Percentiles rank a stretch among this genome's conserved stretches.
phyloP scores from a whole-genome alignment of 2,113 vertebrate species.

The Pica pica region DNA sequence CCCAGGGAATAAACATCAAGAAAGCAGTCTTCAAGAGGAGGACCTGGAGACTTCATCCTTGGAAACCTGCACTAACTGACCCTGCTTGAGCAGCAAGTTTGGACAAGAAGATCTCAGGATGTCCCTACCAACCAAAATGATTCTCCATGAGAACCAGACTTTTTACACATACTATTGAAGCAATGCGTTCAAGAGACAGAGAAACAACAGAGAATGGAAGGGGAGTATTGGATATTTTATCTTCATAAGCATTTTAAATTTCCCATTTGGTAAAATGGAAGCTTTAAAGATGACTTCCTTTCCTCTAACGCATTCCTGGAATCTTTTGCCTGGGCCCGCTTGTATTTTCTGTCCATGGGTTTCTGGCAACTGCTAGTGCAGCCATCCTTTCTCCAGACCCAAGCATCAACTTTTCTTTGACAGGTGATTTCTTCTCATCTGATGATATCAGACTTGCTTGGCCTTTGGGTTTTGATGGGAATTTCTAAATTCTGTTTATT shows the following conservation, averaged over 20 bases:
- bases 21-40: background rate
- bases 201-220: background rate
- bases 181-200: background rate
- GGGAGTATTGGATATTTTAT: background rate
- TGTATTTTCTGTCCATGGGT: background rate
- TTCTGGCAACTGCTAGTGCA: background rate
- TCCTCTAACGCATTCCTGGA: rapidly evolving
- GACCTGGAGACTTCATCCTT: background rate
- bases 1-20: background rate
- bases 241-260: background rate
- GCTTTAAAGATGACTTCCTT: background rate
- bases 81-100: background rate
- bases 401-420: background rate
- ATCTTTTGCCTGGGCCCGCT: background rate
- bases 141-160: background rate
- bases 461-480: background rate
- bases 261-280: background rate
- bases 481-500: background rate
- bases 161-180: background rate
- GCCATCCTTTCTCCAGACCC: background rate
- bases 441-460: background rate
- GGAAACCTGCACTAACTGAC: background rate
- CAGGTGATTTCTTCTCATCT: background rate
- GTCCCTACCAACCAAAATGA: background rate
- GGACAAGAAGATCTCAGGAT: background rate